Base-by-base conservation (phyloP, 1,140 invertebrate genomes). In the Globodera ellingtonae region DNA sequence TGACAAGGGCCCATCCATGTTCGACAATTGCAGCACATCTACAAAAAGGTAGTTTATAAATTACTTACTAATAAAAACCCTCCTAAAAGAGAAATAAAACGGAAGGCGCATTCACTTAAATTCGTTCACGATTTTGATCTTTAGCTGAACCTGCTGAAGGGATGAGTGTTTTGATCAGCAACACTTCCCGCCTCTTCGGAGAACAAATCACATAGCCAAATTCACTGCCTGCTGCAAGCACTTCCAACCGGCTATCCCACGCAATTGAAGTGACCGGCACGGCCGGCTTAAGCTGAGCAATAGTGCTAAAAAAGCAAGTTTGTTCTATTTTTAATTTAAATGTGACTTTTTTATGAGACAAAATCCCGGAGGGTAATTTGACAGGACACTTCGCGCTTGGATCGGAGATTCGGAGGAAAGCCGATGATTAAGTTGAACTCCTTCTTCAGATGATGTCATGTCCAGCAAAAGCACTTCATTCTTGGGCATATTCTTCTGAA, bases 1-100 rank as follows among this genome's bases (percentile, higher is more conserved):
- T 44, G 82, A 84, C 52, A 83, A 78, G 15, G 83, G 52, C 52
- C 82, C 78, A 21, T 83, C 82, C 46, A 74, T 72, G n/a, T 35
- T 71, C 35, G 82, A 84, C 13, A 83, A 78, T 80, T 83, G 70
- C 15, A 83, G n/a, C 10, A 83, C 71, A 69, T 83, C 82, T 75
- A 35, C 35, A 82, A 65, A 18, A 46, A 21, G 24, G 15, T 3
- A 35, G 35, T 35, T 35, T 35, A 0, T 24, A 24, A 24, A 24
- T 24, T 24, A 24, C 24, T 24, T 24, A 24, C 24, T 24, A 24
- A 24, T 24, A 24, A 24, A 24, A 24, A 24, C 24, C 24, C 24
- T 24, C 24, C 24, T 24, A 24, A 24, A 24, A 24, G 24, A 24
- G 24, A 24, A 24, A 24, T 24, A 24, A 24, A 24, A 24, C 24